Evolutionary conservation across 2,113 vertebrate species (phyloP).

Genomic region (Dasyurus viverrinus): DNA sequence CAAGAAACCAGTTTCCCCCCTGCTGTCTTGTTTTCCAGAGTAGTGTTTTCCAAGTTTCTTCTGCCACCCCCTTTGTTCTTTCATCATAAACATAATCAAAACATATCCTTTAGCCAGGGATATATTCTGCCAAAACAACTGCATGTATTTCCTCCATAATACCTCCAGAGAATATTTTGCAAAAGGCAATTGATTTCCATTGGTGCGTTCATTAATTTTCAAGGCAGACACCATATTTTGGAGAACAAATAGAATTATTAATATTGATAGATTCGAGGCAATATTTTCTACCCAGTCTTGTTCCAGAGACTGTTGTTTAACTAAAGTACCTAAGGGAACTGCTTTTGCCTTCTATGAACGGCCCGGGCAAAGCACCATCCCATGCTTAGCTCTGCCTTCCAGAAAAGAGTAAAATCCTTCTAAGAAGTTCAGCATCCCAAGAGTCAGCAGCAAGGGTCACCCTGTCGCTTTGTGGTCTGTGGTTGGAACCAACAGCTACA

Average conservation of each 20-base stretch:
- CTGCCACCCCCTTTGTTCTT: neutral
- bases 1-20: neutral
- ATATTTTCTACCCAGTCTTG: neutral
- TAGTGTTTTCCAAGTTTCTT: neutral
- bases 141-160: neutral
- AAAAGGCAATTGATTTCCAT: slow-evolving; percentile 71
- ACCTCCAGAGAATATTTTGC: slow-evolving; percentile 47
- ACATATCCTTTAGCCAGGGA: slow-evolving; percentile 20
- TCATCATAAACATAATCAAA: slow-evolving; percentile 20
- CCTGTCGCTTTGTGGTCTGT: neutral
- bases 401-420: neutral
- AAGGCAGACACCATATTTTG: slow-evolving; percentile 52
- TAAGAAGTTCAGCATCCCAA: neutral
- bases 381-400: neutral
- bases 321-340: neutral
- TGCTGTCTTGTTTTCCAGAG: neutral
- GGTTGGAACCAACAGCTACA: neutral
- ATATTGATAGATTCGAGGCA: slow-evolving; percentile 58
- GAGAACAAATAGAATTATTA: slow-evolving; percentile 76
- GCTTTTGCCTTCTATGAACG: neutral
- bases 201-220: slow-evolving; percentile 75
- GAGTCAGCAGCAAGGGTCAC: neutral
- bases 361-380: neutral
- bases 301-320: neutral
- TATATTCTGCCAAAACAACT: neutral